These are phyloP conservation scores for Pyrrhosoma nymphula DNA, from an alignment of 2,888 invertebrate species.

Conservation along the genomic window DNA sequence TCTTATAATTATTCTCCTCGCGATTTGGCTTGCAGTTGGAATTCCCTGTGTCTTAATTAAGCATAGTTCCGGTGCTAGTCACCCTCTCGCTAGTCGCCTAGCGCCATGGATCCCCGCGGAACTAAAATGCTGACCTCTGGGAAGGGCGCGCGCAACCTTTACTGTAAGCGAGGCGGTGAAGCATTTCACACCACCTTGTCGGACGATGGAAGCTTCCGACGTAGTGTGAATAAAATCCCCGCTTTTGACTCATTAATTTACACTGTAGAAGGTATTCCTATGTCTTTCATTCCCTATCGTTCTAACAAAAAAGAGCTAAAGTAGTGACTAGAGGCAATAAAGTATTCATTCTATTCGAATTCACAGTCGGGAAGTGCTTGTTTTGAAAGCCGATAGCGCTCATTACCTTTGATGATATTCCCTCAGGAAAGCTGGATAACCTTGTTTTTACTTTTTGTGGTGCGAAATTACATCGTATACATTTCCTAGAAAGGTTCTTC, in stretches of 20 bases:
- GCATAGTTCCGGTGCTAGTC: constrained; percentile 22
- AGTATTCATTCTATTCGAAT: too few species aligned
- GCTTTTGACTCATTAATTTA: neutral
- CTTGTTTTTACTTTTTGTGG: too few species aligned
- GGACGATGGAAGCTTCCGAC: neutral
- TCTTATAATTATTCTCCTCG: neutral
- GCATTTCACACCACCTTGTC: constrained; percentile 1
- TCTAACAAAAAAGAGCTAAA: too few species aligned
- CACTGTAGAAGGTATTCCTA: neutral
- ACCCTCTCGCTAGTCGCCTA: neutral
- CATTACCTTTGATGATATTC: too few species aligned
- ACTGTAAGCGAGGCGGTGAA: neutral
- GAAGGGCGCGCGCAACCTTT: constrained; percentile 29
- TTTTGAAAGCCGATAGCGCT: too few species aligned
- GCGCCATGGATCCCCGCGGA: neutral
- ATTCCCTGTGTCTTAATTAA: constrained; percentile 34
- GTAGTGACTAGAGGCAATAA: too few species aligned
- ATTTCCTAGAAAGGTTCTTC: too few species aligned
- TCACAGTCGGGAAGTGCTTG: too few species aligned
- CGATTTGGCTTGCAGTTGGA: neutral
- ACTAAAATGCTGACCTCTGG: constrained; percentile 20
- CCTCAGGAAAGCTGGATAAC: too few species aligned
- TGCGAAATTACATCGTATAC: too few species aligned
- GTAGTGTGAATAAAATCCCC: neutral
- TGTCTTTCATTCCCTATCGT: too few species aligned